A percentile compares a stretch with the other conserved stretches of the same genome.
Conservation (phyloP, 1,140 invertebrate genomes). For the Drosophila ercepeae region DNA sequence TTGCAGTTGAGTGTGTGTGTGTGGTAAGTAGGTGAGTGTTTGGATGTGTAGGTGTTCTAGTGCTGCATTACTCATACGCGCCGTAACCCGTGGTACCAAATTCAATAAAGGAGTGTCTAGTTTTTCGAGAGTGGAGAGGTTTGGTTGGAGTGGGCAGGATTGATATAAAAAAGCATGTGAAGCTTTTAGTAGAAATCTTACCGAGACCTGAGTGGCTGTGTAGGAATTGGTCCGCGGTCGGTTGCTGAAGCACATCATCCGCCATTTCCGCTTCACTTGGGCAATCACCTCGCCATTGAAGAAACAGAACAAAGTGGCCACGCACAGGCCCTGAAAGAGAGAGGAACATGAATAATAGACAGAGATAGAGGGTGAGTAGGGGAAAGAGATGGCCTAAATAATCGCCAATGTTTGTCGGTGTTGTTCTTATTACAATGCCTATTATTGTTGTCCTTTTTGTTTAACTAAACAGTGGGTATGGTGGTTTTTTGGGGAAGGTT, state of each 20-base stretch:
- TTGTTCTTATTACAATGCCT: slow-evolving; percentile 38
- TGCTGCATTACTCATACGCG: slow-evolving; percentile 73
- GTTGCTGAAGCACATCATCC: slow-evolving; percentile 87
- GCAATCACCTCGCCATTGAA: slow-evolving; percentile 96
- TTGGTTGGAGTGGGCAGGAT: neutral
- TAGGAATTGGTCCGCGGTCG: slow-evolving; percentile 91
- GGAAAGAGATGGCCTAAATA: slow-evolving; percentile 4
- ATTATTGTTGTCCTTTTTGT: slow-evolving; percentile 25
- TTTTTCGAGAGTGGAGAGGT: neutral
- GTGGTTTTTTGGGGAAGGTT: neutral
- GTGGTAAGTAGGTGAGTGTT: slow-evolving; percentile 16
- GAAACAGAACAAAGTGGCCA: slow-evolving; percentile 97
- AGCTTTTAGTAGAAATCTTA: slow-evolving; percentile 85
- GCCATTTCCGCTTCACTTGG: slow-evolving; percentile 91
- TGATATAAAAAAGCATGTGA: slow-evolving; percentile 57
- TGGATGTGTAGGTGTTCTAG: slow-evolving; percentile 6
- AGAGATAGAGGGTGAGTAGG: slow-evolving; percentile 6
- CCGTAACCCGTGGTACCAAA: slow-evolving; percentile 61
- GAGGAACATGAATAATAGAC: neutral
- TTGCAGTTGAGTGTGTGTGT: slow-evolving; percentile 10
- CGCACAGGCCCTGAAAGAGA: slow-evolving; percentile 92
- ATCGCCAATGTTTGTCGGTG: slow-evolving; percentile 22
- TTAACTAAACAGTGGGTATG: slow-evolving; percentile 5
- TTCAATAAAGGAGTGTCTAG: slow-evolving; percentile 24
- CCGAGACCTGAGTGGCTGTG: slow-evolving; percentile 93